Percentiles rank a stretch among this genome's conserved stretches.
phyloP scores from a whole-genome alignment of 30 jellyfish, hydroid and myxozoan genomes.

The Aurelia sp. region DNA sequence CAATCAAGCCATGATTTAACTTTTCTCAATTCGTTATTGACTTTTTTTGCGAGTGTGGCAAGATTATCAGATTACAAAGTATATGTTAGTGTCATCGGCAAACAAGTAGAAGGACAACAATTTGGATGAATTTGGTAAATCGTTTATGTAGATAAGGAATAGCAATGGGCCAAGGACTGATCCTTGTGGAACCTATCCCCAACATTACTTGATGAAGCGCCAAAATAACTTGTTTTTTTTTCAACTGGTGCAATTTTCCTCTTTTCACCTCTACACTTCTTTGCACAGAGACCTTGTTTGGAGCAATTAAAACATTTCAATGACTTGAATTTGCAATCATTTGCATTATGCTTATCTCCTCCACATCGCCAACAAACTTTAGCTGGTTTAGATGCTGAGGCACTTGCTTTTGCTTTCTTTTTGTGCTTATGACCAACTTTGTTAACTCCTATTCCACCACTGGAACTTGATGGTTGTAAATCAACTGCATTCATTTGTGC shows the following conservation, averaged over 20 bases:
- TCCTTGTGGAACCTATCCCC: too few species aligned
- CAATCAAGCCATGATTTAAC: too few species aligned
- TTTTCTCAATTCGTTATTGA: too few species aligned
- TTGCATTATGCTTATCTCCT: slow-evolving; percentile 44
- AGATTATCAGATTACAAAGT: too few species aligned
- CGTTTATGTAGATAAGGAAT: too few species aligned
- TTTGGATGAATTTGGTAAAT: too few species aligned
- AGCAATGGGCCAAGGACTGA: too few species aligned
- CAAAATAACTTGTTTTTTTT: slow-evolving; percentile 41
- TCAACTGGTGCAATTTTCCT: slow-evolving; percentile 17
- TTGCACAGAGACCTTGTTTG: slow-evolving; percentile 22
- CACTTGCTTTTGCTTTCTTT: slow-evolving; percentile 44
- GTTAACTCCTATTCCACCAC: slow-evolving; percentile 47
- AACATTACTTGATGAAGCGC: slow-evolving; percentile 20
- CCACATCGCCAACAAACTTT: slow-evolving; percentile 48
- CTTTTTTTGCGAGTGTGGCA: too few species aligned
- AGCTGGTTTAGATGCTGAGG: slow-evolving; percentile 27
- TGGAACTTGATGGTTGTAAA: slow-evolving; percentile 41
- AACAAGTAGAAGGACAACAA: too few species aligned
- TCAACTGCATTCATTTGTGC: neutral
- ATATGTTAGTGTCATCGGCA: too few species aligned
- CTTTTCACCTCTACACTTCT: neutral
- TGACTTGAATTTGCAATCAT: slow-evolving; percentile 15
- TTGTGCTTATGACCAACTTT: slow-evolving; percentile 32
- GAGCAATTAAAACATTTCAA: slow-evolving; percentile 15